Conservation (phyloP, 1,140 invertebrate genomes). For the Drosophila pseudoobscura region DNA sequence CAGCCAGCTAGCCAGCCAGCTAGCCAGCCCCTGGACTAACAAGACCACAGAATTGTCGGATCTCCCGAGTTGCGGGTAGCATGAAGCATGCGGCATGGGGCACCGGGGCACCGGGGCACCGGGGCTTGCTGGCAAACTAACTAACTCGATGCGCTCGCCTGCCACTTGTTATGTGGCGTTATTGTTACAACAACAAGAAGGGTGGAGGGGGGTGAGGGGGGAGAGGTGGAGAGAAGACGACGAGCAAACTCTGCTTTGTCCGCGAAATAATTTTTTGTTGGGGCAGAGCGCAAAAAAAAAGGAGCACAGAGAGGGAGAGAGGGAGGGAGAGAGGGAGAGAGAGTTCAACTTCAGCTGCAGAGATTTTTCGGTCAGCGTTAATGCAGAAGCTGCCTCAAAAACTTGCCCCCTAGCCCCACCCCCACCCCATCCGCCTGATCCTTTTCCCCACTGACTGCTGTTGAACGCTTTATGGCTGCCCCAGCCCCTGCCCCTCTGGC, state of each 20-base stretch:
- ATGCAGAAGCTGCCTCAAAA: conserved; percentile 53
- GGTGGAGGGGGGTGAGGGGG: neutral
- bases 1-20: neutral
- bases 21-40: conserved; percentile 60
- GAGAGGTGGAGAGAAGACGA: neutral
- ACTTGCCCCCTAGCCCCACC: conserved; percentile 1
- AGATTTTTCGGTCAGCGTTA: conserved; percentile 73
- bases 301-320: no score
- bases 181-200: conserved; percentile 55
- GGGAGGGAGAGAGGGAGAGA: neutral
- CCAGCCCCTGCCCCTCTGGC: conserved; percentile 13
- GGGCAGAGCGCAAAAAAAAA: neutral
- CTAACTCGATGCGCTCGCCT: conserved; percentile 64
- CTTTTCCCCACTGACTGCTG: conserved; percentile 22
- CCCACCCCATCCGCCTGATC: neutral
- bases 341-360: conserved; percentile 70
- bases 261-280: conserved; percentile 61
- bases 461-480: conserved; percentile 67
- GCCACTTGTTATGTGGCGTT: conserved; percentile 75
- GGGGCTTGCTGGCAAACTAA: conserved; percentile 56
- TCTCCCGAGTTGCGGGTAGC: conserved; percentile 8
- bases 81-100: neutral
- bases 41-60: conserved; percentile 55
- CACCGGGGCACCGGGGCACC: neutral
- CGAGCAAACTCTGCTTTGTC: conserved; percentile 57